A percentile compares a stretch with the other conserved stretches of the same genome.
phyloP scores from a whole-genome alignment of 2,113 vertebrate genomes.

The Xiphophorus couchianus region DNA sequence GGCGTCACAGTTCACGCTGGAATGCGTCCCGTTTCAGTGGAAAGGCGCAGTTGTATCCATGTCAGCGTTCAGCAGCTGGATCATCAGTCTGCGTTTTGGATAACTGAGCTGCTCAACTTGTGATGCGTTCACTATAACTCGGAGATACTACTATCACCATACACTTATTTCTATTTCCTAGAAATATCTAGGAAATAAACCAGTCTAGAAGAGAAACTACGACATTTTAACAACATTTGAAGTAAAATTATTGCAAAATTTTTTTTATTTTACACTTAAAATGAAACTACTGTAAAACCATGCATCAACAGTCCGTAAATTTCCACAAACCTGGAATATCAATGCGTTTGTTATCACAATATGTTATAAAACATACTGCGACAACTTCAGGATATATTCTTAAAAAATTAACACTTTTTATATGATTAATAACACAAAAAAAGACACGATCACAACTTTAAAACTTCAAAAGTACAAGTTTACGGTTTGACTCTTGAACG shows the following conservation, averaged over 20 bases:
- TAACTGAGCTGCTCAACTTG: constrained; percentile 69
- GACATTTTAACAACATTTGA: not conserved
- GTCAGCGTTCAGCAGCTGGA: constrained; percentile 74
- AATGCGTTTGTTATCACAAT: not conserved
- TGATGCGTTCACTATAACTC: constrained; percentile 45
- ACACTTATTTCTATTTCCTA: no score
- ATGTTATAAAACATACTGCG: not conserved
- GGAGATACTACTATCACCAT: accelerated
- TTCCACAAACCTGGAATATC: not conserved
- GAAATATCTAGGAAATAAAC: not conserved
- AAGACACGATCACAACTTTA: not conserved
- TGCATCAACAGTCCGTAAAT: not conserved
- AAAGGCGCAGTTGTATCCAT: constrained; percentile 59
- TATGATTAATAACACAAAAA: not conserved
- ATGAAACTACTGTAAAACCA: not conserved
- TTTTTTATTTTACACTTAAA: not conserved
- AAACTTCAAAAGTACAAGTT: constrained; percentile 18
- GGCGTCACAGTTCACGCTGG: constrained; percentile 7
- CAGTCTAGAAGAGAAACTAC: not conserved
- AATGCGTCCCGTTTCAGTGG: constrained; percentile 47
- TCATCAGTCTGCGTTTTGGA: constrained; percentile 55
- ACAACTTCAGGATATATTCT: not conserved
- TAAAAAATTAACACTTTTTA: not conserved
- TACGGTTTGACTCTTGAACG: constrained; percentile 43
- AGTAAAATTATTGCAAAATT: not conserved